phyloP scores from a whole-genome alignment of 2,113 vertebrate genomes.

The Takifugu bimaculatus region DNA sequence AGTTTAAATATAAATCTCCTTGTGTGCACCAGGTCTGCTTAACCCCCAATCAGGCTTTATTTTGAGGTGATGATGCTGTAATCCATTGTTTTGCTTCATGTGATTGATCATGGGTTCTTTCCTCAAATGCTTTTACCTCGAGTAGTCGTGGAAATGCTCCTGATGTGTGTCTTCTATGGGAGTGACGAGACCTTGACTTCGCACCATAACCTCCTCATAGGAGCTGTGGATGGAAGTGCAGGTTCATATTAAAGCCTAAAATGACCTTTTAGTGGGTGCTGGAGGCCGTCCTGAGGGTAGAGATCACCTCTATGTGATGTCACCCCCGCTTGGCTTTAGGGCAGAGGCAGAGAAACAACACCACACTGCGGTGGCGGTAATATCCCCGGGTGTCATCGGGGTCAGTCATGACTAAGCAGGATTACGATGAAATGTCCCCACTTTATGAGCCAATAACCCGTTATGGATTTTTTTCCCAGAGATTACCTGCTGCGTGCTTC shows the following conservation, averaged over 20 bases:
- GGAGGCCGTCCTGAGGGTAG: slow-evolving; percentile 1
- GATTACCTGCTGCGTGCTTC: slow-evolving; percentile 44
- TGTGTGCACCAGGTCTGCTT: too few species aligned
- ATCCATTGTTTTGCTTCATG: slow-evolving; percentile 13
- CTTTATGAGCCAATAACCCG: slow-evolving; percentile 55
- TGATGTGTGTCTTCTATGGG: too few species aligned
- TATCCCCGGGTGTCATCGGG: too few species aligned
- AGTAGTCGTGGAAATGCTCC: too few species aligned
- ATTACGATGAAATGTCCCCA: slow-evolving; percentile 15
- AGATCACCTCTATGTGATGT: slow-evolving; percentile 21
- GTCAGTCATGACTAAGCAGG: slow-evolving; percentile 20
- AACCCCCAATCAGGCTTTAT: too few species aligned
- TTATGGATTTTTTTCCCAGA: slow-evolving; percentile 29
- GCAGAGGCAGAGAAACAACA: slow-evolving; percentile 5
- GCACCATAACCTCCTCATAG: not conserved
- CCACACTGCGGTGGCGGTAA: too few species aligned
- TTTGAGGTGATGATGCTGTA: not conserved
- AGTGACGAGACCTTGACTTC: too few species aligned
- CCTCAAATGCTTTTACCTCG: too few species aligned
- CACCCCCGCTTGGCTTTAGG: slow-evolving; percentile 24
- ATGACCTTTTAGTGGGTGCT: slow-evolving; percentile 8
- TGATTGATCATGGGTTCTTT: too few species aligned
- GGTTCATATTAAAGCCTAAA: slow-evolving; percentile 28
- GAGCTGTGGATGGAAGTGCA: not conserved
- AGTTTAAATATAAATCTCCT: too few species aligned